phyloP scores from a whole-genome alignment of 2,888 invertebrate genomes.

The Ceratothoa steindachneri region DNA sequence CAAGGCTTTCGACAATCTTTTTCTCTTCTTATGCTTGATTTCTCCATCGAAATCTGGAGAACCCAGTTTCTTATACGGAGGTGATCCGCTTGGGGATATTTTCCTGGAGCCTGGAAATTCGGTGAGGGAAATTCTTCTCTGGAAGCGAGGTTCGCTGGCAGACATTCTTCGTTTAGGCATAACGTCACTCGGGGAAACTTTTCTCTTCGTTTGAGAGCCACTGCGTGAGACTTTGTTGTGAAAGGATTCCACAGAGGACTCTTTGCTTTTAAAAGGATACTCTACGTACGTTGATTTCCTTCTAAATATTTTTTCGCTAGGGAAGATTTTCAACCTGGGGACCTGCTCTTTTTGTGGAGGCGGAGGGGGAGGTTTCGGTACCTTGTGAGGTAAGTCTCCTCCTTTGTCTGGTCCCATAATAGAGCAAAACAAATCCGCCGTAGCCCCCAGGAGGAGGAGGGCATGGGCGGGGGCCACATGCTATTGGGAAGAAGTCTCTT shows the following conservation, averaged over 20 bases:
- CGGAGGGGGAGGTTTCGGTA: not conserved
- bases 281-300: conserved; percentile 16
- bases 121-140: conserved; percentile 19
- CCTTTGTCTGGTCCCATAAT: conserved; percentile 38
- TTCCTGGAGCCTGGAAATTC: conserved; percentile 18
- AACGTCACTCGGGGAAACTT: conserved; percentile 25
- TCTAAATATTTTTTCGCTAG: conserved; percentile 5
- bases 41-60: not conserved
- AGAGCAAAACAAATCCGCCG: conserved; percentile 47
- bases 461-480: conserved; percentile 47
- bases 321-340: conserved; percentile 21
- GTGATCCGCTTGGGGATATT: conserved; percentile 2
- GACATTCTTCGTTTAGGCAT: conserved; percentile 22
- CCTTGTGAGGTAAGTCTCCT: conserved; percentile 11
- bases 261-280: conserved; percentile 14
- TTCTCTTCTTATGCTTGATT: not conserved
- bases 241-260: conserved; percentile 17
- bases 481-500: conserved; percentile 44
- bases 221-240: conserved; percentile 14
- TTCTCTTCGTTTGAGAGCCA: conserved; percentile 26
- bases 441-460: conserved; percentile 42
- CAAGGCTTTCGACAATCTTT: not conserved
- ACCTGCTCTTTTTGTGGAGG: conserved; percentile 5
- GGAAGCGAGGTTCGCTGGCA: conserved; percentile 24
- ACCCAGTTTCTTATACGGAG: conserved; percentile 8